Conservation (phyloP, 2,888 invertebrate species). For the Syritta pipiens region DNA sequence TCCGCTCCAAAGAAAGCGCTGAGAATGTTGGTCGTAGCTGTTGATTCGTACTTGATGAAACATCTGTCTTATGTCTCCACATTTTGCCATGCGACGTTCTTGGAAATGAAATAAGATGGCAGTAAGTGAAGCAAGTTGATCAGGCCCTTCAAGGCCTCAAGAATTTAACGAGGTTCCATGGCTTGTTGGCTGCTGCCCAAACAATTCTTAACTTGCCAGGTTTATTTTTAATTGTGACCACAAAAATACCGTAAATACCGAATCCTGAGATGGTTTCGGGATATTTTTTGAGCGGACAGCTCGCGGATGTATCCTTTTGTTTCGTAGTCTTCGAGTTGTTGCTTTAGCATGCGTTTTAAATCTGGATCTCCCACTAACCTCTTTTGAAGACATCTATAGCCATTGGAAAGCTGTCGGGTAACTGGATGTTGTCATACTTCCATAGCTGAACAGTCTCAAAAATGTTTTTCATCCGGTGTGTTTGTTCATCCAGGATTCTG, state of each 20-base stretch:
- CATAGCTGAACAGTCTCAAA: conserved; percentile 67
- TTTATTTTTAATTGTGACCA: conserved; percentile 70
- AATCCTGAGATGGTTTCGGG: background rate
- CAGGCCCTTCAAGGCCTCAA: too few species aligned
- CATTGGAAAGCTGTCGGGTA: conserved; percentile 44
- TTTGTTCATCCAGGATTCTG: conserved; percentile 20
- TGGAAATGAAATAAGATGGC: conserved; percentile 74
- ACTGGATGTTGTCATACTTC: conserved; percentile 57
- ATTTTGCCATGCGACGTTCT: conserved; percentile 72
- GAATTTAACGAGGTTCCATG: background rate
- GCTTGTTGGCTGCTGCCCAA: conserved; percentile 74
- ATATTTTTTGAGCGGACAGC: conserved; percentile 45
- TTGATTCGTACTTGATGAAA: conserved; percentile 71
- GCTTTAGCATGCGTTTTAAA: conserved; percentile 38
- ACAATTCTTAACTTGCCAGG: conserved; percentile 71
- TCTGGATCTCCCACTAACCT: conserved; percentile 30
- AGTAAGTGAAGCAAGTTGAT: conserved; percentile 72
- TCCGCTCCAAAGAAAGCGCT: conserved; percentile 73
- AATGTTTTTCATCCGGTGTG: conserved; percentile 9
- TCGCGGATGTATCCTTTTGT: conserved; percentile 65
- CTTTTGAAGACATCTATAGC: conserved; percentile 63
- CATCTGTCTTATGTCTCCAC: conserved; percentile 72
- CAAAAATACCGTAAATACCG: conserved; percentile 72
- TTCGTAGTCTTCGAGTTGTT: conserved; percentile 61
- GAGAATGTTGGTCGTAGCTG: conserved; percentile 66